Base-by-base conservation (phyloP, 2,888 invertebrate species). In the Sericinus montela region DNA sequence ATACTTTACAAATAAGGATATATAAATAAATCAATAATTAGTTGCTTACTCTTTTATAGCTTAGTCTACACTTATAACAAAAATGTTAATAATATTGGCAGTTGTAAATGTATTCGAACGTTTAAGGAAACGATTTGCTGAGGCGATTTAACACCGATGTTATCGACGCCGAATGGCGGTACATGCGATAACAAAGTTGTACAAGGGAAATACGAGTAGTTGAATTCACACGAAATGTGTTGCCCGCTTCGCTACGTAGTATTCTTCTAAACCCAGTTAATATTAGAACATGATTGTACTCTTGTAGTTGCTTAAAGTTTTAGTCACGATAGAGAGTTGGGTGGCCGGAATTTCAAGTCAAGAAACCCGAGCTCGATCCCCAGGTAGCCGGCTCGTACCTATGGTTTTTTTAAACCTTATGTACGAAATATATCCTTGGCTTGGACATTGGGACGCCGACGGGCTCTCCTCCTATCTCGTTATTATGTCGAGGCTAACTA, bases 91-190 rank as follows among this genome's bases (percentile, higher is more conserved):
- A 48, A 53, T 53, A 51, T 49, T 48, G 56, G 53, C 51, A 50
- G 53, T 60, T 55, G 54, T 63, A 56, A 61, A 56, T 49, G 56
- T 53, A 56, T 63, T 66, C 57, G 57, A 56, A 67, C 57, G 60
- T 56, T 61, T 61, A 63, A 60, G 63, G 60, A 68, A 69, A 63
- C 69, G 54, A 60, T 62, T 67, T 64, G 54, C 58, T 47, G 51
- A 48, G 60, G 63, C 65, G 56, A 59, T 61, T 69, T 71, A 68
- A 59, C 63, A 54, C 47, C 58, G 71, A 69, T 69, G 63, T 69
- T 74, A 74, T 77, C 75, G 61, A 54, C 52, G 50, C 55, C 62
- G 58, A 63, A 62, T 49, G 51, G 53, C 59, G 62, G 56, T 59
- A 62, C 61, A 49, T 35, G 55, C 59, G 67, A 66, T 69, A 69